Base-by-base conservation (phyloP, 2,888 invertebrate species). In the Phengaris arion region DNA sequence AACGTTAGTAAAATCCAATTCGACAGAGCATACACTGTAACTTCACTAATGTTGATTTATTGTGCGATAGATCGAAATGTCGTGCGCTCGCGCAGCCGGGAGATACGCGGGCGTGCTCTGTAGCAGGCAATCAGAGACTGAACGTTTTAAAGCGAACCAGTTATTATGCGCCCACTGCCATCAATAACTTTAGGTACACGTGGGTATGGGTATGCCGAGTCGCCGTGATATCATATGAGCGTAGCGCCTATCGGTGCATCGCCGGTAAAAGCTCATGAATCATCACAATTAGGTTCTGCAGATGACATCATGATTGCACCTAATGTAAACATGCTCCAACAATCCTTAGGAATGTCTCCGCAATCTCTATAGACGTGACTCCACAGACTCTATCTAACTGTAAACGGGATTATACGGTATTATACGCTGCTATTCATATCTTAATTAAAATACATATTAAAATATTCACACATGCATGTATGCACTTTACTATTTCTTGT, bases 111-210 rank as follows among this genome's bases (percentile, higher is more conserved):
- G 89, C 92, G 89, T 84, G 85, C 88, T 81, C 84, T 86, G 84
- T 86, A 86, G 83, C 91, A 86, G 84, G 83, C 91, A 89, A 89
- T 91, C 89, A 87, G 88, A 85, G 85, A 93, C 93, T 93, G 93
- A 93, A 86, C 89, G 89, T 85, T 85, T 82, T 81, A 84, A 80
- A 85, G 79, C 89, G 89, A 85, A 88, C 88, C 91, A 91, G 92
- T 93, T 93, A 92, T 92, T 90, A 92, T 92, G 92, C 92, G 91
- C 90, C 90, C 90, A 91, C 90, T 84, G 86, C 87, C 90, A 86
- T 89, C 90, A 88, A 91, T 89, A 91, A 87, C 86, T 89, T 85
- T 85, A 86, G 86, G 81, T 87, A 87, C 92, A 93, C 93, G 92
- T 93, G 93, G 91, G 89, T 87, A 87, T 83, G 80, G 82, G 84